phyloP scores from a whole-genome alignment of 2,888 invertebrate species.

The Hetaerina titia region DNA sequence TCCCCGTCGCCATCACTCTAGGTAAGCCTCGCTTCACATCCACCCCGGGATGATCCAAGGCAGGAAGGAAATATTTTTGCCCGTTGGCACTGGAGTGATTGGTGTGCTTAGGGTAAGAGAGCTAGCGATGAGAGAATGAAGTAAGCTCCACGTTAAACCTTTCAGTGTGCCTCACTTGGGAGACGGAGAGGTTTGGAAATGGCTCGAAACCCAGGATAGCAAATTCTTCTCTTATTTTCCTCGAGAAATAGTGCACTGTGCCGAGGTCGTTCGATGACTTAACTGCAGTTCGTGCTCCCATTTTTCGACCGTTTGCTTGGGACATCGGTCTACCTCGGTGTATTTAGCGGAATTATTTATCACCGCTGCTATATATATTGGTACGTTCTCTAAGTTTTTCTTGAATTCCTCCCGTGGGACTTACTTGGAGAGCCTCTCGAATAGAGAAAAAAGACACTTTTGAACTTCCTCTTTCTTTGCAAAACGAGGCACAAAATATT shows the following conservation, averaged over 20 bases:
- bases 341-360: no score
- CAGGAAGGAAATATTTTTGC: conserved; percentile 3
- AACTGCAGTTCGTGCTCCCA: background rate
- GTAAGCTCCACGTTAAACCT: conserved; percentile 1
- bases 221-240: background rate
- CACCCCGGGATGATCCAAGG: background rate
- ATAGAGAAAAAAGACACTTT: no score
- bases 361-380: no score
- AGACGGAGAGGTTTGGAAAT: background rate
- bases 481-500: no score
- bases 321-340: no score
- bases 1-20: background rate
- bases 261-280: background rate
- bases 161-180: background rate
- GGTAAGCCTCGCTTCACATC: background rate
- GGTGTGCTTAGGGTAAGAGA: conserved; percentile 27
- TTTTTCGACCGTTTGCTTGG: no score
- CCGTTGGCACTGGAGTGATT: background rate
- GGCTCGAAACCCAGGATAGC: background rate
- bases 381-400: no score
- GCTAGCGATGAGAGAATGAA: background rate
- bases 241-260: background rate
- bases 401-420: no score
- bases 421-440: no score
- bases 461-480: no score